phyloP scores from a whole-genome alignment of 2,888 invertebrate genomes.

The Dryomyza anilis region DNA sequence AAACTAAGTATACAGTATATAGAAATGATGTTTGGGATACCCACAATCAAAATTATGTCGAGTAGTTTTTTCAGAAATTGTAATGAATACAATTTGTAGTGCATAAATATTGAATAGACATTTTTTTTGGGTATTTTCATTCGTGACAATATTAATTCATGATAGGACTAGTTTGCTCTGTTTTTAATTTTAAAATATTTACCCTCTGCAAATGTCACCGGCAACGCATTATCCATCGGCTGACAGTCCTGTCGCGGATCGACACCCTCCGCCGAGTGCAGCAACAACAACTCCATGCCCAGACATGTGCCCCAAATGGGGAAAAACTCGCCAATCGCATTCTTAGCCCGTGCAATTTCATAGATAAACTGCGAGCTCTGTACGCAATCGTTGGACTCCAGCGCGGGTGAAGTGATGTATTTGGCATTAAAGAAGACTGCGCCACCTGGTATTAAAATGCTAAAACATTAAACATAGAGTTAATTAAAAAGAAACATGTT shows the following conservation, averaged over 20 bases:
- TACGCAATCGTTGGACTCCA: conserved; percentile 69
- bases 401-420: conserved; percentile 25
- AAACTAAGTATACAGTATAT: too few species aligned
- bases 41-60: too few species aligned
- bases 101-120: too few species aligned
- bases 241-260: conserved; percentile 67
- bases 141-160: background rate
- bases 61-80: too few species aligned
- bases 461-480: conserved; percentile 48
- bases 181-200: conserved; percentile 33
- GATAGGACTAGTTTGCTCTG: too few species aligned
- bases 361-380: conserved; percentile 67
- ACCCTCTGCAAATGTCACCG: conserved; percentile 71
- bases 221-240: conserved; percentile 66
- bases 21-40: too few species aligned
- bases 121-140: too few species aligned
- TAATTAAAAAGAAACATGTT: background rate
- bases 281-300: conserved; percentile 80
- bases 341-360: conserved; percentile 70
- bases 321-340: conserved; percentile 73
- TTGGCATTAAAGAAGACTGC: conserved; percentile 64
- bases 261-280: conserved; percentile 66
- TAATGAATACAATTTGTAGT: too few species aligned
- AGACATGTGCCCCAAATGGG: conserved; percentile 89
- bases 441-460: conserved; percentile 84